These are phyloP conservation scores for Leucoma salicis DNA, from an alignment of 2,888 invertebrate species.

Conservation along the genomic window DNA sequence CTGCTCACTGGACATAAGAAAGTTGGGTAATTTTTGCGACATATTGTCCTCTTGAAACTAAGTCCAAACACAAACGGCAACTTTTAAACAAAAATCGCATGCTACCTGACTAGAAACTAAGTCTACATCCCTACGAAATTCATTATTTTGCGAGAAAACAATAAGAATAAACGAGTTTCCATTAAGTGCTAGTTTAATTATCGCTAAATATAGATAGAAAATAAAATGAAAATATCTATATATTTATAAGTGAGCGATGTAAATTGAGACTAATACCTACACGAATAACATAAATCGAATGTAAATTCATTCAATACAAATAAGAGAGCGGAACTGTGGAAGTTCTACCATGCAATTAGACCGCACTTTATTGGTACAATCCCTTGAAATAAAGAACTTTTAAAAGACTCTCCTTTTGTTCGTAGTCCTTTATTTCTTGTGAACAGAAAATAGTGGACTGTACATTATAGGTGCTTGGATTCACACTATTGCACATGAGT, in stretches of 20 bases:
- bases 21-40: constrained; percentile 64
- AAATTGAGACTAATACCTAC: constrained; percentile 23
- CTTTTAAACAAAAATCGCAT: constrained; percentile 29
- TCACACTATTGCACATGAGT: constrained; percentile 54
- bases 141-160: constrained; percentile 35
- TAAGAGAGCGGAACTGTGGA: constrained; percentile 59
- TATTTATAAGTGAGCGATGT: constrained; percentile 36
- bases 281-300: constrained; percentile 54
- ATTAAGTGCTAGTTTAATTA: constrained; percentile 38
- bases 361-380: constrained; percentile 75
- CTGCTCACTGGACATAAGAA: constrained; percentile 49
- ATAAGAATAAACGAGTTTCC: constrained; percentile 36
- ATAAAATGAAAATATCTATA: constrained; percentile 48
- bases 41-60: constrained; percentile 44
- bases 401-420: constrained; percentile 70
- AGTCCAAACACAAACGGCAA: constrained; percentile 35
- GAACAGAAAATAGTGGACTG: constrained; percentile 59
- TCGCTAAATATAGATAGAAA: constrained; percentile 41
- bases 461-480: constrained; percentile 51
- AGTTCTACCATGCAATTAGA: constrained; percentile 75
- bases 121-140: constrained; percentile 28
- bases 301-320: constrained; percentile 69
- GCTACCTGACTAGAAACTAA: constrained; percentile 16
- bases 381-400: constrained; percentile 77
- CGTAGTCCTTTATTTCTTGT: constrained; percentile 56